Percentiles rank a stretch among this genome's conserved stretches.
These are phyloP conservation scores for Adelognathus sp. DNA, from an alignment of 2,888 invertebrate genomes.

Conservation along the genomic window DNA sequence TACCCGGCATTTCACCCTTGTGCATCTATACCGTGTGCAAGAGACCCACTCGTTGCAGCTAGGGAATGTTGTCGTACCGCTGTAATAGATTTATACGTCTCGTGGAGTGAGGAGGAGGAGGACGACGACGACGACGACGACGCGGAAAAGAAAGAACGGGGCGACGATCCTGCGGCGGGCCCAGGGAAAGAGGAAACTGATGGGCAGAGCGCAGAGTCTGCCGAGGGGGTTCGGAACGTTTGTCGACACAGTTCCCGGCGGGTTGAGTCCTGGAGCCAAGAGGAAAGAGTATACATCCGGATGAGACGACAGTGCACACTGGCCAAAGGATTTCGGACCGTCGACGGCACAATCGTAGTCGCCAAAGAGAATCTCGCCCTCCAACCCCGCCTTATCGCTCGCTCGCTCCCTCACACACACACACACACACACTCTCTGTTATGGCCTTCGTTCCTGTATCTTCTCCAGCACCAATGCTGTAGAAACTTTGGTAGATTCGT, in stretches of 20 bases:
- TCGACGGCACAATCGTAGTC: slow-evolving; percentile 54
- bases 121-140: too few relatives aligned
- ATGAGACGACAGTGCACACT: slow-evolving; percentile 47
- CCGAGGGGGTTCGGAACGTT: slow-evolving; percentile 25
- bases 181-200: slow-evolving; percentile 16
- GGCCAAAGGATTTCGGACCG: slow-evolving; percentile 60
- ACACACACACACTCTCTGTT: slow-evolving; percentile 15
- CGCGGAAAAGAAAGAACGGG: slow-evolving; percentile 45
- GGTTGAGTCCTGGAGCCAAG: slow-evolving; percentile 5
- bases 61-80: slow-evolving; percentile 66
- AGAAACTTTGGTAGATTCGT: slow-evolving; percentile 18
- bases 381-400: neutral
- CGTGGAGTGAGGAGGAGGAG: too few relatives aligned
- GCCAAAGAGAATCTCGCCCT: slow-evolving; percentile 35
- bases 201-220: neutral
- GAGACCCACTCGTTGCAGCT: slow-evolving; percentile 50
- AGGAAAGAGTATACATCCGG: slow-evolving; percentile 48
- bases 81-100: slow-evolving; percentile 76
- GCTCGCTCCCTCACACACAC: slow-evolving; percentile 2
- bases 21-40: slow-evolving; percentile 25
- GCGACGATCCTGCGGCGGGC: slow-evolving; percentile 6
- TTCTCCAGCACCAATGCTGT: slow-evolving; percentile 1
- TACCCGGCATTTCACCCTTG: slow-evolving; percentile 7
- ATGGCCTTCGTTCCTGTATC: neutral
- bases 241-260: neutral